These are phyloP conservation scores for Dipodomys stephensi DNA, from an alignment of 2,113 vertebrate genomes.

Conservation along the genomic window DNA sequence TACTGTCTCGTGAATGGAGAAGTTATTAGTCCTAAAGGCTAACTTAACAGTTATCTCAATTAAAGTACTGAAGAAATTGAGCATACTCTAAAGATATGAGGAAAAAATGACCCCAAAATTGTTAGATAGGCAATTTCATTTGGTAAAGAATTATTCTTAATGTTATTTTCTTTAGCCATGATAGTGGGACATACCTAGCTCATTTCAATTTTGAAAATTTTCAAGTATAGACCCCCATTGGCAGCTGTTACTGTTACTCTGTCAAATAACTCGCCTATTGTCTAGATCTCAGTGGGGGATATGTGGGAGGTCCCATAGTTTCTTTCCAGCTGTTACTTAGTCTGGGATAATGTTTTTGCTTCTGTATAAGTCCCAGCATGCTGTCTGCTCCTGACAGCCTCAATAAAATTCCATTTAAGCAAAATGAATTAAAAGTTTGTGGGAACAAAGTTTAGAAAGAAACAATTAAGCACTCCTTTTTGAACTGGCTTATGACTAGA, in stretches of 20 bases:
- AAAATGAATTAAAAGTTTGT: conserved; percentile 76
- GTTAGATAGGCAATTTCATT: background rate
- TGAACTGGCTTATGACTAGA: conserved; percentile 27
- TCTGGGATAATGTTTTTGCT: conserved; percentile 70
- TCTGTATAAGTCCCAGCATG: conserved; percentile 70
- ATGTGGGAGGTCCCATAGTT: conserved; percentile 67
- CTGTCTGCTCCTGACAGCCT: conserved; percentile 72
- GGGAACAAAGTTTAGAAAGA: conserved; percentile 70
- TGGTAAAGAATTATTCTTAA: background rate
- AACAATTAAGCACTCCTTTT: conserved; percentile 52
- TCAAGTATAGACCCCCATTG: conserved; percentile 32
- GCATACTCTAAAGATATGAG: background rate
- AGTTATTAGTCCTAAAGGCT: background rate
- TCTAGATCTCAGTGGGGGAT: conserved; percentile 50
- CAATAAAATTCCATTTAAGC: conserved; percentile 77
- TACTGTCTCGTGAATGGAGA: background rate
- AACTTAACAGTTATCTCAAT: background rate
- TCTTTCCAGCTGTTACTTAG: conserved; percentile 79
- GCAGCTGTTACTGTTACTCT: conserved; percentile 59
- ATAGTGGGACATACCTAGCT: background rate
- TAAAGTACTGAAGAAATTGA: conserved; percentile 23
- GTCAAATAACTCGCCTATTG: conserved; percentile 70
- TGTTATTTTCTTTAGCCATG: background rate
- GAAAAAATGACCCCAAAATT: background rate
- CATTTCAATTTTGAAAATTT: conserved; percentile 56